Evolutionary conservation across 1,140 invertebrate genomes (phyloP).

Genomic region (Uloborus diversus): DNA sequence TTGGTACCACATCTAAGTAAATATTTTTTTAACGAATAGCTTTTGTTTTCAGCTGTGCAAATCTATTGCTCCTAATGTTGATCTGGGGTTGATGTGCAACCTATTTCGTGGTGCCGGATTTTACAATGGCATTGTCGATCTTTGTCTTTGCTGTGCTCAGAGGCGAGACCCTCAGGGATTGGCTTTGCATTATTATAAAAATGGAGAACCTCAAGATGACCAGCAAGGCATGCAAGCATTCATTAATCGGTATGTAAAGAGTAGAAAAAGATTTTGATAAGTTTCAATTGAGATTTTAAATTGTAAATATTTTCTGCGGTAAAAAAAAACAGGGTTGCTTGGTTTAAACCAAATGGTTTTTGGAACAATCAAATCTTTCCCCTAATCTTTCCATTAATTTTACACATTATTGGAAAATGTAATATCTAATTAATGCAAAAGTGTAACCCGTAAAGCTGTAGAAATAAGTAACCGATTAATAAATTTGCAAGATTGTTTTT

Average conservation of each 20-base stretch:
- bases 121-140: conserved; percentile 87
- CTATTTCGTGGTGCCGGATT: conserved; percentile 70
- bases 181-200: conserved; percentile 88
- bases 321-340: no score
- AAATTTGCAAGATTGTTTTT: no score
- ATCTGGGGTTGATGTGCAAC: conserved; percentile 79
- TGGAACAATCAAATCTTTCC: no score
- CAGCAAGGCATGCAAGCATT: conserved; percentile 65
- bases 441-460: no score
- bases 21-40: background rate
- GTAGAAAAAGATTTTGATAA: no score
- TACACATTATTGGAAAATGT: no score
- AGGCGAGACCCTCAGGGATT: conserved; percentile 88
- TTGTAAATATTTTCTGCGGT: no score
- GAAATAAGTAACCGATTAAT: no score
- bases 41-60: conserved; percentile 76
- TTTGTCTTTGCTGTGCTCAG: conserved; percentile 83
- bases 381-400: no score
- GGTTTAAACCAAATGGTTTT: no score
- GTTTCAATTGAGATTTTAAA: no score
- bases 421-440: no score
- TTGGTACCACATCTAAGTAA: background rate
- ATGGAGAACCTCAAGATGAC: conserved; percentile 82
- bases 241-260: conserved; percentile 60
- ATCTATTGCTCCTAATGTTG: conserved; percentile 79